Evolutionary conservation across 1,140 invertebrate species (phyloP).

Genomic region (Calephelis virginiensis): DNA sequence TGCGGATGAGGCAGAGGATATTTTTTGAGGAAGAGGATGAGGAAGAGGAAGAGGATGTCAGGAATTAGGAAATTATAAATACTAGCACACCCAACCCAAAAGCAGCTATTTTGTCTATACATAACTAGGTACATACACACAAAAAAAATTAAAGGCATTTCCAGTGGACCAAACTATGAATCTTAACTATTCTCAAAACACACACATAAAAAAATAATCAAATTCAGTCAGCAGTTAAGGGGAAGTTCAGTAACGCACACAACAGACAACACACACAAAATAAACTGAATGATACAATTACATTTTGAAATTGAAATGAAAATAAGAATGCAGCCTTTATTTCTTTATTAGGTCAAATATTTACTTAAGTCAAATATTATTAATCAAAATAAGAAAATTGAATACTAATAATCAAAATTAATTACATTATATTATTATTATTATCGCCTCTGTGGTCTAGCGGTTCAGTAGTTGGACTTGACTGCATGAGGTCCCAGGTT

Average conservation of each 20-base stretch:
- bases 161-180: slow-evolving; percentile 1
- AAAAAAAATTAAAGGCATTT: slow-evolving; percentile 11
- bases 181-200: slow-evolving; percentile 3
- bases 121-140: neutral
- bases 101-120: slow-evolving; percentile 1
- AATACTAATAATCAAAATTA: too few relatives aligned
- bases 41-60: slow-evolving; percentile 15
- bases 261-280: slow-evolving; percentile 18
- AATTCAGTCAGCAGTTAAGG: neutral
- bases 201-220: neutral
- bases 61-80: slow-evolving; percentile 19
- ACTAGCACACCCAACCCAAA: slow-evolving; percentile 15
- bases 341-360: too few relatives aligned
- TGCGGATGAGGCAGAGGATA: slow-evolving; percentile 22
- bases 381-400: too few relatives aligned
- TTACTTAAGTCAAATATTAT: too few relatives aligned
- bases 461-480: too few relatives aligned
- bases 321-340: too few relatives aligned
- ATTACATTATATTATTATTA: too few relatives aligned
- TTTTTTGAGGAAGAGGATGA: slow-evolving; percentile 17
- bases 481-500: too few relatives aligned
- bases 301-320: too few relatives aligned
- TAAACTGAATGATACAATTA: too few relatives aligned
- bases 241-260: neutral
- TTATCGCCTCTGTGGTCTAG: too few relatives aligned